phyloP scores from a whole-genome alignment of 2,113 vertebrate species.

The Spilogale gracilis region DNA sequence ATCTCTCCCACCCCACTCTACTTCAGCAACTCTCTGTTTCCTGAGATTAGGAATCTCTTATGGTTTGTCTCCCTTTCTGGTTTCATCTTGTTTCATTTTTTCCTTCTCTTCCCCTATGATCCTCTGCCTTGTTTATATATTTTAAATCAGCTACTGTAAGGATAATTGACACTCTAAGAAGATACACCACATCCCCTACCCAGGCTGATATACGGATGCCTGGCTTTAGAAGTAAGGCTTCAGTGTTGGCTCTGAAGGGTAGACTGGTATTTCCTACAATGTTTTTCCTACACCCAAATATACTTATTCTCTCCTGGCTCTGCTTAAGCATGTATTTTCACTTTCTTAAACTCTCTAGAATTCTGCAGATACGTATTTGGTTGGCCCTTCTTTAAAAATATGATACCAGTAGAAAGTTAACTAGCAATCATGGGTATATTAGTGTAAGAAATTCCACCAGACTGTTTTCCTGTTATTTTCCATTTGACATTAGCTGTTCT shows the following conservation, averaged over 20 bases:
- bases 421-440: background rate
- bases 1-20: too few species aligned
- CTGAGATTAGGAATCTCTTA: too few species aligned
- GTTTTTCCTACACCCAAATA: background rate
- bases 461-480: background rate
- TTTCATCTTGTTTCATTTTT: too few species aligned
- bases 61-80: too few species aligned
- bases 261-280: background rate
- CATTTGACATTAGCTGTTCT: background rate
- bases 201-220: background rate
- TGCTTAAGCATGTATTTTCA: background rate
- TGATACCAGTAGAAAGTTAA: background rate
- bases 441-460: background rate
- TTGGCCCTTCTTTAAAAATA: constrained; percentile 2
- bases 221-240: constrained; percentile 30
- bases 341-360: constrained; percentile 3
- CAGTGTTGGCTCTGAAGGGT: background rate
- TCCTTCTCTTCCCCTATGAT: too few species aligned
- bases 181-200: background rate
- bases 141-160: background rate
- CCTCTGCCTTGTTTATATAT: background rate
- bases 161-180: background rate
- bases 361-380: constrained; percentile 12
- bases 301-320: background rate
- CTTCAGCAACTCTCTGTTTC: too few species aligned